A percentile compares a stretch with the other conserved stretches of the same genome.
Conservation (phyloP, 1,140 invertebrate species). For the Dendrolimus kikuchii region DNA sequence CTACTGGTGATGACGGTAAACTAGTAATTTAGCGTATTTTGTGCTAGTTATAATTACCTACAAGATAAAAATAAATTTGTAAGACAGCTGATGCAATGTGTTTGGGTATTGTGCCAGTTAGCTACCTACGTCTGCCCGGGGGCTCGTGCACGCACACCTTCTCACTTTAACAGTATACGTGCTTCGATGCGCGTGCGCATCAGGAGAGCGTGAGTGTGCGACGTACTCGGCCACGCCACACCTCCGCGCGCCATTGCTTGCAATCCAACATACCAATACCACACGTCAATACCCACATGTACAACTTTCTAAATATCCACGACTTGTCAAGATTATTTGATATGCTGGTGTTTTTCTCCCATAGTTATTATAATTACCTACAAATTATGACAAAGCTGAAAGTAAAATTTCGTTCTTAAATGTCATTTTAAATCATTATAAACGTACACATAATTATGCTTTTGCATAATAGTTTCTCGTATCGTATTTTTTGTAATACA, state of each 20-base stretch:
- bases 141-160: conserved; percentile 13
- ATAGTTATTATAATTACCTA: too few species aligned
- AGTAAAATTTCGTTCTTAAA: too few species aligned
- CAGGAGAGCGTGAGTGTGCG: conserved; percentile 4
- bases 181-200: conserved; percentile 11
- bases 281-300: conserved; percentile 8
- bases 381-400: too few species aligned
- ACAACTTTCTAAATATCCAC: conserved; percentile 16
- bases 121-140: conserved; percentile 4
- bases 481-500: too few species aligned
- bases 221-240: conserved; percentile 14
- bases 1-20: too few species aligned
- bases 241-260: conserved; percentile 18
- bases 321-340: too few species aligned
- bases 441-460: too few species aligned
- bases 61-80: conserved; percentile 1
- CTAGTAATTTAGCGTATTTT: too few species aligned
- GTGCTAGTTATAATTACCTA: too few species aligned
- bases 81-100: conserved; percentile 24
- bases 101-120: conserved; percentile 10
- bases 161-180: conserved; percentile 8
- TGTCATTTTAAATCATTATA: too few species aligned
- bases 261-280: conserved; percentile 1
- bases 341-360: too few species aligned
- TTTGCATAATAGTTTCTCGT: too few species aligned